phyloP scores from a whole-genome alignment of 2,113 vertebrate species.

The Gymnobelideus leadbeateri region DNA sequence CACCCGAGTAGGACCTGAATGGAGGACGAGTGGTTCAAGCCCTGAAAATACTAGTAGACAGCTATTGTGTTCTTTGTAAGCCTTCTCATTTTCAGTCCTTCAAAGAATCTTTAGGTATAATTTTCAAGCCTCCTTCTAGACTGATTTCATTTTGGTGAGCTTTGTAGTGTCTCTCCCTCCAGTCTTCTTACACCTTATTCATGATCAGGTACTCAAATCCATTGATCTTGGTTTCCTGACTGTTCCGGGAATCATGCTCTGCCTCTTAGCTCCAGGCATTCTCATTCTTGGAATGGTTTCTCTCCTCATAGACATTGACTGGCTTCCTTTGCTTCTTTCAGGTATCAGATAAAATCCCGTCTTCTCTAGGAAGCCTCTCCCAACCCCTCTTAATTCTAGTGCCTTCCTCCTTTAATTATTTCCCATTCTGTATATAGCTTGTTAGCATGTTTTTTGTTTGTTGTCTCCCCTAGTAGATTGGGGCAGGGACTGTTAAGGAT shows the following conservation, averaged over 20 bases:
- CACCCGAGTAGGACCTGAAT: not conserved
- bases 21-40: not conserved
- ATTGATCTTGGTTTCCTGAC: not conserved
- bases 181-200: not conserved
- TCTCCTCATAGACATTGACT: not conserved
- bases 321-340: not conserved
- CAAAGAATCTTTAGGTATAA: no score
- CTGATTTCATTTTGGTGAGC: not conserved
- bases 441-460: not conserved
- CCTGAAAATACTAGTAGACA: not conserved
- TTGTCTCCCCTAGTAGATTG: not conserved
- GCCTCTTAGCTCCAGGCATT: not conserved
- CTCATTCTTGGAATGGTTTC: not conserved
- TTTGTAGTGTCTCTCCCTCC: not conserved
- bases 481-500: not conserved
- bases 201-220: not conserved
- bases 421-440: not conserved
- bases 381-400: not conserved
- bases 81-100: no score
- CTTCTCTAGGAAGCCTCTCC: not conserved
- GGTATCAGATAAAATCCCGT: not conserved
- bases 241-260: not conserved
- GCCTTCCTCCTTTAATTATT: not conserved
- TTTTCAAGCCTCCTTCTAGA: no score
- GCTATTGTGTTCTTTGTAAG: not conserved